Evolutionary conservation across 1,140 invertebrate genomes (phyloP), one percentile per base, ranked within the genome.

Genomic region (Pinna nobilis): DNA sequence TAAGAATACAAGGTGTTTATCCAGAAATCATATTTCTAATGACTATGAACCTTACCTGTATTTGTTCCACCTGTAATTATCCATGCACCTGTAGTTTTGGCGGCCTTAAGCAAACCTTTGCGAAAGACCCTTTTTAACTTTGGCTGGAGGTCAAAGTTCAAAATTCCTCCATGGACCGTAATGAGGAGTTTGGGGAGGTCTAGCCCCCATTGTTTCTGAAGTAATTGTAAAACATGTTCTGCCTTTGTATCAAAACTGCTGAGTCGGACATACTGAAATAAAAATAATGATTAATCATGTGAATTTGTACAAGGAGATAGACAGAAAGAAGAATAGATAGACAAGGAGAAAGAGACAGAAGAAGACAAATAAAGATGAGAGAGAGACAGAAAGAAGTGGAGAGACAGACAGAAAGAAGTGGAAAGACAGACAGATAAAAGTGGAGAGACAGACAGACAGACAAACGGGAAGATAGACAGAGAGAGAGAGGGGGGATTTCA

Each of bases 11-110:
- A 1, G 6, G 11, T 44, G 9, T 20, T 11, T 7, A 44, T 25
- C 7, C 25, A 20, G n/a, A 37, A n/a, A 25, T 11, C 4, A n/a
- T 25, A 6, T 13, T 23, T 30, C 32, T 50, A 7, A 1, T 53
- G 41, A 1, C 1, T 13, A 18, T 55, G 15, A 23, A 5, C 32
- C 63, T 87, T 86, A 95, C 96, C 96, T 83, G 96, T 97, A 88
- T 98, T 97, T 35, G 96, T 96, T 82, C 97, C 97, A 74, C 94
- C 95, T 1, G 96, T 98, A 78, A 98, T 95, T 79, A 98, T 96
- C 97, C 97, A 98, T 25, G 96, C 96, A 7, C 96, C 96, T 0
- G 97, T 98, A 7, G 97, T 98, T 87, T 97, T 96, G 0, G 97
- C 97, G 41, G 97, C 97, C 89, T 97, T 98, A 9, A 98, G 89